These are phyloP conservation scores for Tokudaia tokunoshimensis DNA, from an alignment of 2,797 vertebrate genomes.

Conservation along the genomic window DNA sequence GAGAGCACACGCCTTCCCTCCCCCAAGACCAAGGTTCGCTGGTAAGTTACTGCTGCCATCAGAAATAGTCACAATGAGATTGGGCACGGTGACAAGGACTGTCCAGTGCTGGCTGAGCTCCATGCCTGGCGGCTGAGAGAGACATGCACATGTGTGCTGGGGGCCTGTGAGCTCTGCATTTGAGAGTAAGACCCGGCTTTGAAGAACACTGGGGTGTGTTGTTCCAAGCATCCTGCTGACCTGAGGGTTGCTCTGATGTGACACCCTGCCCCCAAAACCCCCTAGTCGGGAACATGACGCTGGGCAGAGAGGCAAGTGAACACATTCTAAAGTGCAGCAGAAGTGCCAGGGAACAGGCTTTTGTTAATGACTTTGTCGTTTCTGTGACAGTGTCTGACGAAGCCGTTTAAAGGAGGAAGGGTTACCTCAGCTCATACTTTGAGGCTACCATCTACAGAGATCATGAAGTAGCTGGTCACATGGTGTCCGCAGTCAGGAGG, in stretches of 20 bases:
- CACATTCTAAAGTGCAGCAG: background rate
- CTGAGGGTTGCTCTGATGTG: background rate
- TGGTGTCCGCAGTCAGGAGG: background rate
- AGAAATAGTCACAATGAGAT: slow-evolving; percentile 41
- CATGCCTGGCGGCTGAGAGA: background rate
- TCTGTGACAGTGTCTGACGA: background rate
- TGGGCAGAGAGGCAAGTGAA: background rate
- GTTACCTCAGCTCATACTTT: background rate
- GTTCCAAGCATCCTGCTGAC: background rate
- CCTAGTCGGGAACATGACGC: background rate
- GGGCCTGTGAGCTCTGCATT: background rate
- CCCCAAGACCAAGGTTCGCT: background rate
- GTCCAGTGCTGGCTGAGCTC: slow-evolving; percentile 7
- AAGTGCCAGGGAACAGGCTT: background rate
- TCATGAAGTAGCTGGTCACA: background rate
- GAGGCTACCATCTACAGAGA: background rate
- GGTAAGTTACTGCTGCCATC: slow-evolving; percentile 54
- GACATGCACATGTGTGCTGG: rapidly evolving
- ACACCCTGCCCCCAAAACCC: background rate
- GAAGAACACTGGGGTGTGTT: background rate
- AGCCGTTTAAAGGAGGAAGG: background rate
- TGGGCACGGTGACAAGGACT: background rate
- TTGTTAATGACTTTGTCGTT: background rate
- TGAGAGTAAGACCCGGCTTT: background rate
- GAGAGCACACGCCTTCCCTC: slow-evolving; percentile 48